These are phyloP conservation scores for Scaptomyza flava DNA, from an alignment of 2,888 invertebrate genomes.

Conservation along the genomic window DNA sequence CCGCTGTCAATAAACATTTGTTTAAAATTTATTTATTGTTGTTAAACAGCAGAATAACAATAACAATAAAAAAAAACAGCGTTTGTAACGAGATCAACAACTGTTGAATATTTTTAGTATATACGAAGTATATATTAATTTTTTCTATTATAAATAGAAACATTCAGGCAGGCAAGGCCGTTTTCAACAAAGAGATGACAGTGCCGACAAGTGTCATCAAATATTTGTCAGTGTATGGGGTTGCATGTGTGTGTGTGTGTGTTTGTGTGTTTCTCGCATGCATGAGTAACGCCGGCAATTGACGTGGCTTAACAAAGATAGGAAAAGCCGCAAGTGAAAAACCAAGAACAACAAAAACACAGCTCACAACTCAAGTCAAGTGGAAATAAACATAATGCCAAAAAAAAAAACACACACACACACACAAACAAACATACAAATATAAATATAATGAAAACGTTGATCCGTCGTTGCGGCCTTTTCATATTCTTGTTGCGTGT, in stretches of 20 bases:
- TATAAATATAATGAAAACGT: slow-evolving; percentile 54
- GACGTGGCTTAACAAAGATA: slow-evolving; percentile 61
- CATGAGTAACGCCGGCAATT: slow-evolving; percentile 76
- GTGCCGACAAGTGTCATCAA: slow-evolving; percentile 78
- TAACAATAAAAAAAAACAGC: slow-evolving; percentile 16
- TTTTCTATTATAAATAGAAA: slow-evolving; percentile 35
- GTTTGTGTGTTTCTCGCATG: slow-evolving; percentile 63
- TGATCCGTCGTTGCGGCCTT: slow-evolving; percentile 44
- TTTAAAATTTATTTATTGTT: slow-evolving; percentile 64
- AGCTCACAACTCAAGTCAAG: slow-evolving; percentile 74
- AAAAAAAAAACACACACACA: slow-evolving; percentile 38
- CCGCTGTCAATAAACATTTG: slow-evolving; percentile 70
- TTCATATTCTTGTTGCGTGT: slow-evolving; percentile 39
- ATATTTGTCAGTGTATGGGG: slow-evolving; percentile 69
- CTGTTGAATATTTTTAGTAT: slow-evolving; percentile 29
- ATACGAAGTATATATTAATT: slow-evolving; percentile 7
- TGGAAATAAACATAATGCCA: slow-evolving; percentile 73
- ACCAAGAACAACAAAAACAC: slow-evolving; percentile 54
- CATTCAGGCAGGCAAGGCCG: slow-evolving; percentile 46
- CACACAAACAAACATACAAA: slow-evolving; percentile 42
- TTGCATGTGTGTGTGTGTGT: slow-evolving; percentile 27
- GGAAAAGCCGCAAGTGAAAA: slow-evolving; percentile 76
- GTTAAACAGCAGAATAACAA: slow-evolving; percentile 26
- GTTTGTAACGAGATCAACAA: slow-evolving; percentile 48
- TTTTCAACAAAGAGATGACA: slow-evolving; percentile 51